These are phyloP conservation scores for Machimus rusticus DNA, from an alignment of 2,888 invertebrate species.

Conservation along the genomic window DNA sequence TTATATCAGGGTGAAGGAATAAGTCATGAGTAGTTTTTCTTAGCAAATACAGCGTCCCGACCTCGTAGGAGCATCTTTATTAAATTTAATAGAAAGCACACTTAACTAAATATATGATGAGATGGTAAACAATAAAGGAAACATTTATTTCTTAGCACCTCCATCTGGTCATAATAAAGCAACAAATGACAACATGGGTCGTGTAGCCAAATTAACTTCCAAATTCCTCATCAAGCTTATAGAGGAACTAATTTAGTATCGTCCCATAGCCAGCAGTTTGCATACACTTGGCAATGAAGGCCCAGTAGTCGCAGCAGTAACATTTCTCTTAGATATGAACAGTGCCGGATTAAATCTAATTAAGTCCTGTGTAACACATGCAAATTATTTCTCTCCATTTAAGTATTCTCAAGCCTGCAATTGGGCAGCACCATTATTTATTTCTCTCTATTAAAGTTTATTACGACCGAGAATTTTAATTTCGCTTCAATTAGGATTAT, in stretches of 20 bases:
- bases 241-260: constrained; percentile 23
- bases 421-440: constrained; percentile 25
- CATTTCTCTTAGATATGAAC: neutral
- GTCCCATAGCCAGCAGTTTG: neutral
- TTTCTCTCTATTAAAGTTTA: constrained; percentile 42
- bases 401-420: constrained; percentile 40
- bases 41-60: too few relatives aligned
- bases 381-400: constrained; percentile 50
- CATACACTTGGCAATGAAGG: neutral
- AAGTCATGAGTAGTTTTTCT: too few relatives aligned
- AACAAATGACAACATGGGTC: constrained; percentile 18
- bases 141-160: neutral
- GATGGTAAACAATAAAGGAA: constrained; percentile 9
- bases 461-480: constrained; percentile 40
- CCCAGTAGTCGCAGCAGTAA: neutral
- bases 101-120: neutral
- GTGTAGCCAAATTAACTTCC: constrained; percentile 8
- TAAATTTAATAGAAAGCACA: neutral
- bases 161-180: neutral
- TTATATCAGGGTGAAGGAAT: too few relatives aligned
- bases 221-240: constrained; percentile 17
- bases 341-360: constrained; percentile 49
- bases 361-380: constrained; percentile 51
- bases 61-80: too few relatives aligned
- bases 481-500: constrained; percentile 1